Percentiles rank a stretch among this genome's conserved stretches.
These are phyloP conservation scores for Yponomeuta plumbellus DNA, from an alignment of 2,888 invertebrate species.

Conservation along the genomic window DNA sequence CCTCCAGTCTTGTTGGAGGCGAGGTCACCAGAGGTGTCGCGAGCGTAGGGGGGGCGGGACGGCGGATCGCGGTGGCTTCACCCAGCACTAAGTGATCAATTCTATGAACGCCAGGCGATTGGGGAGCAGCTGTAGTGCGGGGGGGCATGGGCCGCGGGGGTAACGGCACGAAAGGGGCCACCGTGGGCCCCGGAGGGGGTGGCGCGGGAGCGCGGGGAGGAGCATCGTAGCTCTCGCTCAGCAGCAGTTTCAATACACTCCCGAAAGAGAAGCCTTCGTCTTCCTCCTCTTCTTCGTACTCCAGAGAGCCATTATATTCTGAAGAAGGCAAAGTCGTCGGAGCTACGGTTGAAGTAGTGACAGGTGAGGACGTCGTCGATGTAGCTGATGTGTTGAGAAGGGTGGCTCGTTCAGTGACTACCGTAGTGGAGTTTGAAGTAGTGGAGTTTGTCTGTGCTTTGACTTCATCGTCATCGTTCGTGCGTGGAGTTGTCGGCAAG, in stretches of 20 bases:
- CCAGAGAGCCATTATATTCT: conserved; percentile 36
- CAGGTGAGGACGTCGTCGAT: background rate
- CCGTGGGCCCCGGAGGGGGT: conserved; percentile 17
- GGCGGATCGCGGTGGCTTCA: conserved; percentile 59
- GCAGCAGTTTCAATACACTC: conserved; percentile 77
- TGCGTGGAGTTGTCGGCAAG: background rate
- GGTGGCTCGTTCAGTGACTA: conserved; percentile 9
- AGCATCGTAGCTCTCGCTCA: conserved; percentile 65
- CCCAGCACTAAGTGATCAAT: conserved; percentile 66
- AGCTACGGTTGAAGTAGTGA: background rate
- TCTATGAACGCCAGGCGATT: conserved; percentile 45
- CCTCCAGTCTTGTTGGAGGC: background rate
- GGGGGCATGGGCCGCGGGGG: conserved; percentile 36
- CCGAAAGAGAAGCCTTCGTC: conserved; percentile 77
- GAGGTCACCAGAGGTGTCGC: background rate
- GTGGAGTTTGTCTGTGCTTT: background rate
- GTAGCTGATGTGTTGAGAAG: background rate
- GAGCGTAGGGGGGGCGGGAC: conserved; percentile 22
- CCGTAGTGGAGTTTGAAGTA: conserved; percentile 24
- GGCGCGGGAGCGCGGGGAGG: conserved; percentile 26
- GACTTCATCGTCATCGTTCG: background rate
- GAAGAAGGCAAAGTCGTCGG: background rate
- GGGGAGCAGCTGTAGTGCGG: conserved; percentile 36
- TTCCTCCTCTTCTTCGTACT: conserved; percentile 58
- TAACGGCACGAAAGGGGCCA: conserved; percentile 45